Base-by-base conservation (phyloP, 2,797 vertebrate species). In the Chelonia mydas region DNA sequence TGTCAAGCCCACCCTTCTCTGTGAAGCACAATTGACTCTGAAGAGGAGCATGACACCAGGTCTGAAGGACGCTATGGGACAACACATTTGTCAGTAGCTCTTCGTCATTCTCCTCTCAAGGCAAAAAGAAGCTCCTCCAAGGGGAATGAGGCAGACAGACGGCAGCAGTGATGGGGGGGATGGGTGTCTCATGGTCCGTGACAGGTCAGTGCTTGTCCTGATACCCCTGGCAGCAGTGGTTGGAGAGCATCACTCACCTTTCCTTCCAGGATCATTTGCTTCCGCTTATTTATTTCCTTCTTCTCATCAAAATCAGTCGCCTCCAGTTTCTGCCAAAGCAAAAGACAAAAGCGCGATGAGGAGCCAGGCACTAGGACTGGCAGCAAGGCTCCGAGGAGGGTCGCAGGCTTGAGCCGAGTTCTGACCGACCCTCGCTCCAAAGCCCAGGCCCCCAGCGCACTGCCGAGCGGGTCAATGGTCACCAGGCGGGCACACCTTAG, bases 251-350 rank as follows among this genome's bases (percentile, higher is more conserved):
- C 12, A 92, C 98, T 96, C 96, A 98, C 99, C 98, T 99, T 99
- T 23, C 99, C 99, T 86, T 99, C 99, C 15, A 99, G 96, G 96
- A 99, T 99, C 98, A 99, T 95, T 95, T 99, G 99, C 81, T 99
- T 99, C 97, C 99, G 98, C 95, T 99, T 99, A 95, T 99, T 99
- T 85, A 99, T 99, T 95, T 99, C 99, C 74, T 99, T 99, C 97
- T 99, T 99, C 98, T 99, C 99, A 13, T 99, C 99, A 77, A 99
- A 99, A 94, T 99, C 99, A 1, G 98, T 98, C 0, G 99, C 98
- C 95, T 99, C 99, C 6, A 99, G 98, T 97, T 98, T 99, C 99
- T 99, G 94, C 10, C 19, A 81, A 45, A 37, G 74, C 33, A 74
- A 54, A 41, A 15, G 2, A 49, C 25, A 88, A 79, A 50, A 51